Evolutionary conservation across 2,888 invertebrate species (phyloP).

Genomic region (Macrostomum cliftonense): DNA sequence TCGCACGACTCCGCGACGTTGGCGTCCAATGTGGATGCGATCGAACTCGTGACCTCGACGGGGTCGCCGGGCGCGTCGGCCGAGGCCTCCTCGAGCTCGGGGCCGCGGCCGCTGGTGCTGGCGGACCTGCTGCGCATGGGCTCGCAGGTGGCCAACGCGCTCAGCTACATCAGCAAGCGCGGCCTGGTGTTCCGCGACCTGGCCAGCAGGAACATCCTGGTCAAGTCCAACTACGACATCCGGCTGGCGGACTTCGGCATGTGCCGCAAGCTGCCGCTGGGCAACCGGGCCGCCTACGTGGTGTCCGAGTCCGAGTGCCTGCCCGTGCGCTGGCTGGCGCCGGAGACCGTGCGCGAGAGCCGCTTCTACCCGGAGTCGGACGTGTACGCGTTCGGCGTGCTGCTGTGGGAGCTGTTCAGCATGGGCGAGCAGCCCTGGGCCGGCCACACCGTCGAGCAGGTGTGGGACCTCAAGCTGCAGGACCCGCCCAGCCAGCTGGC

Average conservation of each 20-base stretch:
- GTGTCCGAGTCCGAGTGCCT: constrained; percentile 57
- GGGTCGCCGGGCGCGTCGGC: constrained; percentile 9
- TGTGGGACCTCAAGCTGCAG: constrained; percentile 57
- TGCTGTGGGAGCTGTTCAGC: constrained; percentile 87
- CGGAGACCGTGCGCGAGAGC: constrained; percentile 83
- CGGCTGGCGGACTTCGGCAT: constrained; percentile 93
- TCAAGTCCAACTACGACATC: constrained; percentile 74
- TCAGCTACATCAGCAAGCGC: constrained; percentile 77
- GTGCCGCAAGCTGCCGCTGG: constrained; percentile 60
- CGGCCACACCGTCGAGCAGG: constrained; percentile 89
- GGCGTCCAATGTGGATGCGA: no score
- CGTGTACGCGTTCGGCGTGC: constrained; percentile 90
- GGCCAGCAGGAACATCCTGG: constrained; percentile 81
- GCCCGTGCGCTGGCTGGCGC: constrained; percentile 91
- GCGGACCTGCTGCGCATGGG: constrained; percentile 66
- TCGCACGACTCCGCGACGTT: no score
- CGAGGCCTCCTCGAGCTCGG: constrained; percentile 34
- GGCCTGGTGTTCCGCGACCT: constrained; percentile 88
- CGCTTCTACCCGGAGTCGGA: constrained; percentile 93
- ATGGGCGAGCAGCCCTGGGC: constrained; percentile 88
- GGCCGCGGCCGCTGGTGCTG: constrained; percentile 43
- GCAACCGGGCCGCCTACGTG: constrained; percentile 69
- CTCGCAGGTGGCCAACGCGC: constrained; percentile 72
- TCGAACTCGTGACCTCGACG: background rate
- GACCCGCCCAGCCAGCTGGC: constrained; percentile 76